Evolutionary conservation across 2,797 vertebrate species (phyloP), one percentile per base, ranked within the genome.

Genomic region (Phrynocephalus vlangalii): DNA sequence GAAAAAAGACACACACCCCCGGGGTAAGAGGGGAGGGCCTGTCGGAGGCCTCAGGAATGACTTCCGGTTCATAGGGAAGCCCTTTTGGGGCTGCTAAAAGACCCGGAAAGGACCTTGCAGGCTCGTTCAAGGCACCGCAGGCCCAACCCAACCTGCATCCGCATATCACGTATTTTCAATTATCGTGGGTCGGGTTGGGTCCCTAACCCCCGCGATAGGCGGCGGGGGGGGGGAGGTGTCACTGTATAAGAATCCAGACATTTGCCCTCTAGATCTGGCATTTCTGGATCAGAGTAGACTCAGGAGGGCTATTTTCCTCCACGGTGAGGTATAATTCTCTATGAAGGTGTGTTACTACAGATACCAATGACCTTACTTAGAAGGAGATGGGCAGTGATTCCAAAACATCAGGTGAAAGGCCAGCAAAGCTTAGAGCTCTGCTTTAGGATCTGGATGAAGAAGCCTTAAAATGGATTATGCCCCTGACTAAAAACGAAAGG

Each of bases 391-490:
- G 26, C 63, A 30, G 63, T n/a, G 20, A 24, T 28, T 71, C 68
- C 38, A 50, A 70, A 82, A 71, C 38, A 71, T 30, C 16, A 52
- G 20, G 52, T 78, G 56, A 82, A 82, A 66, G n/a, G 26, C 22
- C 66, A 75, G 33, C 13, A 67, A 44, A 67, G n/a, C 15, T 67
- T 20, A 66, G 71, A 66, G 11, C 3, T 83, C 6, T 50, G 52
- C 11, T 24, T 6, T 26, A 75, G 22, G 24, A 16, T 3, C 26
- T 86, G 86, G 48, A 30, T 20, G 68, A 0, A 22, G 0, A 0
- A 70, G 50, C 63, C 50, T 11, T 87, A 71, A 83, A 5, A 89
- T 75, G 26, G 22, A 26, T 63, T 44, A 44, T 30, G 15, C 48
- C 24, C 30, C 44, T 33, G 18, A 26, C 48, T 67, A 82, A 33